Evolutionary conservation across 2,888 invertebrate genomes (phyloP).

Genomic region (Sphinx pinastri): DNA sequence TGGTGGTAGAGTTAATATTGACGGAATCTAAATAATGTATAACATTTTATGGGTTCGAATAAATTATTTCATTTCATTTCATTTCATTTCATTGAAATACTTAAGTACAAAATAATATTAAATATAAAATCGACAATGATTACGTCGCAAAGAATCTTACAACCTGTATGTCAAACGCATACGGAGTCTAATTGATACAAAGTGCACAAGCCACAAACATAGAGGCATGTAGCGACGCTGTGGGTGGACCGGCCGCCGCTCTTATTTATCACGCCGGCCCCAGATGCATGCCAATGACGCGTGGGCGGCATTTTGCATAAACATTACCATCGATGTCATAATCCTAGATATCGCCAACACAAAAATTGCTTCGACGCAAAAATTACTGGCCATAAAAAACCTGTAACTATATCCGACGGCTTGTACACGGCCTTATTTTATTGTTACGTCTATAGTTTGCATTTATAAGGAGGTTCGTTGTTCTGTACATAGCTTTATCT

Average conservation of each 20-base stretch:
- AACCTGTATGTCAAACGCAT: constrained; percentile 13
- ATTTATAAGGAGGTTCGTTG: constrained; percentile 11
- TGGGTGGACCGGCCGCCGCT: constrained; percentile 67
- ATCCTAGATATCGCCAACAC: constrained; percentile 40
- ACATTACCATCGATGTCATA: constrained; percentile 67
- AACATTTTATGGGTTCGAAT: no score
- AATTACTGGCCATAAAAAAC: constrained; percentile 24
- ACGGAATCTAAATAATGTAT: no score
- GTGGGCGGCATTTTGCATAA: constrained; percentile 71
- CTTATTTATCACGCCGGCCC: constrained; percentile 58
- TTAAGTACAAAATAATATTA: neutral
- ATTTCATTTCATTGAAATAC: no score
- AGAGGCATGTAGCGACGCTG: constrained; percentile 35
- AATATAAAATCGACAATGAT: neutral
- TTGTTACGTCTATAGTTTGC: constrained; percentile 21
- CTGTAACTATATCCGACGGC: constrained; percentile 27
- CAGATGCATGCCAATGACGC: constrained; percentile 70
- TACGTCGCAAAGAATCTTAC: neutral
- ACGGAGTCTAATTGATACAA: constrained; percentile 25
- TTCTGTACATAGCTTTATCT: constrained; percentile 22
- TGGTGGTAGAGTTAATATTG: no score
- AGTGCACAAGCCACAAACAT: constrained; percentile 28
- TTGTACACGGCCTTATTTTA: constrained; percentile 26
- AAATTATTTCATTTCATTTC: no score
- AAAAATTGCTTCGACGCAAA: constrained; percentile 25